Evolutionary conservation across 2,113 vertebrate species (phyloP).

Genomic region (Centropristis striata): DNA sequence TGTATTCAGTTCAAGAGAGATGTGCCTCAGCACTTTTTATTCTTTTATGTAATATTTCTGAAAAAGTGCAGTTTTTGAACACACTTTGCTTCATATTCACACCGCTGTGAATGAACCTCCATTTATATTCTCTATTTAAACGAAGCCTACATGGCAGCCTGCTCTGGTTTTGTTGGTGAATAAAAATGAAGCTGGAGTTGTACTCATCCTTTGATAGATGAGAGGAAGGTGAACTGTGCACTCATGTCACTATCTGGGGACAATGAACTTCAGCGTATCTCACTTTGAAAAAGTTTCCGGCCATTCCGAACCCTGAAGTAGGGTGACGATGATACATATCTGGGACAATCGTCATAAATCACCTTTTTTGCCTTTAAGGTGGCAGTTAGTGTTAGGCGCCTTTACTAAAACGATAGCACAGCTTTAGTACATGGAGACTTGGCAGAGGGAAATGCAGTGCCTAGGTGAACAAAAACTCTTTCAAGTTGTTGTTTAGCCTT

Average conservation of each 20-base stretch:
- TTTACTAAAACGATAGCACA: conserved; percentile 32
- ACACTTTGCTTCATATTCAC: conserved; percentile 31
- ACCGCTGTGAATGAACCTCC: conserved; percentile 43
- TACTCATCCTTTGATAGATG: conserved; percentile 78
- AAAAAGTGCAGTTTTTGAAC: conserved; percentile 48
- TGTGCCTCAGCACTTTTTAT: conserved; percentile 31
- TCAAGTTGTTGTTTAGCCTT: conserved; percentile 41
- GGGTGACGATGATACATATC: conserved; percentile 72
- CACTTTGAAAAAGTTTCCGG: conserved; percentile 67
- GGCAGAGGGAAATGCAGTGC: not conserved
- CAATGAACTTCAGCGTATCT: conserved; percentile 65
- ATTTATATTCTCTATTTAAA: conserved; percentile 45
- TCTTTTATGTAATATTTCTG: conserved; percentile 49
- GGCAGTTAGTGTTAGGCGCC: conserved; percentile 29
- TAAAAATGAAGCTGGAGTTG: conserved; percentile 73
- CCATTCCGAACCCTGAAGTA: conserved; percentile 60
- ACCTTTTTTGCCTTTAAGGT: conserved; percentile 47
- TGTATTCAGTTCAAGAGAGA: conserved; percentile 35
- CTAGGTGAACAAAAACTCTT: conserved; percentile 25
- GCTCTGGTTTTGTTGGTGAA: conserved; percentile 67
- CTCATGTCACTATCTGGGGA: conserved; percentile 75
- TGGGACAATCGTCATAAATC: conserved; percentile 73
- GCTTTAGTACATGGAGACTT: conserved; percentile 11
- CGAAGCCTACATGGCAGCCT: conserved; percentile 28
- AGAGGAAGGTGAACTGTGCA: conserved; percentile 69